Evolutionary conservation across 2,113 vertebrate genomes (phyloP).

Genomic region (Epinephelus fuscoguttatus): DNA sequence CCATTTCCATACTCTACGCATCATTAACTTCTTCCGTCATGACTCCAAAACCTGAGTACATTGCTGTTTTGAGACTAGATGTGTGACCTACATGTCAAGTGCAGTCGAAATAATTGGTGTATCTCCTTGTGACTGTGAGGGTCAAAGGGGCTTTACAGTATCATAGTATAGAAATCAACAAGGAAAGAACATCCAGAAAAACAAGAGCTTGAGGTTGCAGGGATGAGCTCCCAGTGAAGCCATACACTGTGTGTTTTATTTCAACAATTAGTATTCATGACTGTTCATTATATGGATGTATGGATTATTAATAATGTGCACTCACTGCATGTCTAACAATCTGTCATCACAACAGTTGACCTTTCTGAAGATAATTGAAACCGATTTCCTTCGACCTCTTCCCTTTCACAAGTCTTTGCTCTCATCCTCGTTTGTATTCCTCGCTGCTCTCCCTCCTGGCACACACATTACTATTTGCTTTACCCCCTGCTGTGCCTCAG

Average conservation of each 20-base stretch:
- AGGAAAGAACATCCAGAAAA: slow-evolving; percentile 13
- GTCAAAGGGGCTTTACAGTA: slow-evolving; percentile 11
- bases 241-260: not conserved
- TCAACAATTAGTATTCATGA: slow-evolving; percentile 34
- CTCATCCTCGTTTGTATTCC: slow-evolving; percentile 53
- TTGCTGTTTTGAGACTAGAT: not conserved
- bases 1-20: not conserved
- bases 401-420: slow-evolving; percentile 37
- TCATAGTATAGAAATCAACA: slow-evolving; percentile 1
- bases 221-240: not conserved
- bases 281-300: slow-evolving; percentile 13
- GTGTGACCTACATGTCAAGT: slow-evolving; percentile 58
- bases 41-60: not conserved
- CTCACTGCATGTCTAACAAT: slow-evolving; percentile 54
- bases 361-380: slow-evolving; percentile 63
- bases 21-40: not conserved
- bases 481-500: slow-evolving; percentile 54
- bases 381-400: slow-evolving; percentile 41
- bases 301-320: slow-evolving; percentile 49
- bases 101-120: slow-evolving; percentile 56
- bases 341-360: slow-evolving; percentile 62
- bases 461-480: slow-evolving; percentile 50
- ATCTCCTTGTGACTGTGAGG: slow-evolving; percentile 12
- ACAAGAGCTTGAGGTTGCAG: not conserved
- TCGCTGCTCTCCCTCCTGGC: slow-evolving; percentile 14